Conservation (phyloP, 2,797 vertebrate genomes). For the Gymnothorax javanicus region DNA sequence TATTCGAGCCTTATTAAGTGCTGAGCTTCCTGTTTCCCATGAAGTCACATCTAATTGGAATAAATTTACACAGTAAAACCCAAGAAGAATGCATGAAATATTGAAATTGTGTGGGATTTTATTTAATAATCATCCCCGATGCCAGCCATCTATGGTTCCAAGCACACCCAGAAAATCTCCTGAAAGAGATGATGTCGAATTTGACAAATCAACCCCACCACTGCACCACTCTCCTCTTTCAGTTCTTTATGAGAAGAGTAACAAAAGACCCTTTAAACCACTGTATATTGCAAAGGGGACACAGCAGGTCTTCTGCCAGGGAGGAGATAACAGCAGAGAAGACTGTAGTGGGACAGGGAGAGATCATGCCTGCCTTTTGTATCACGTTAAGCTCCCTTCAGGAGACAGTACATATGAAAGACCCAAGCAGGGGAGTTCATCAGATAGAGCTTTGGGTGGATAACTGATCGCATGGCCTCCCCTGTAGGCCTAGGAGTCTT, state of each 20-base stretch:
- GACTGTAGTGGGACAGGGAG: not conserved
- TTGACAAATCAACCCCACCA: too few species aligned
- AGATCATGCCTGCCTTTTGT: constrained; percentile 10
- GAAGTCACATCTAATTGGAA: not conserved
- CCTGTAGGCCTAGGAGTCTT: not conserved
- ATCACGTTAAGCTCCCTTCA: not conserved
- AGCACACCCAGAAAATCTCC: too few species aligned
- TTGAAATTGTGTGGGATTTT: too few species aligned
- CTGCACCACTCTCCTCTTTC: too few species aligned
- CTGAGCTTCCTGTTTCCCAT: too few species aligned
- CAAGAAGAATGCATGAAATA: too few species aligned
- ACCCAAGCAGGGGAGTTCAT: not conserved
- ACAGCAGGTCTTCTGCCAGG: not conserved
- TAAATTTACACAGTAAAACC: too few species aligned
- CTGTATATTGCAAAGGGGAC: not conserved
- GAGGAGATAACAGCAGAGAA: not conserved
- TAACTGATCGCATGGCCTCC: constrained; percentile 17
- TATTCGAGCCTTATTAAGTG: too few species aligned
- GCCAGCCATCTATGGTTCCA: too few species aligned
- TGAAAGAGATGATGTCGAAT: too few species aligned
- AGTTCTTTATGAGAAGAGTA: not conserved
- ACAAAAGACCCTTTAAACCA: not conserved
- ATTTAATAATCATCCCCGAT: too few species aligned
- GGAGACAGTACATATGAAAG: not conserved
- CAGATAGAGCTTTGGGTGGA: not conserved